Percentiles rank a stretch among this genome's conserved stretches.
These are phyloP conservation scores for Busseola fusca DNA, from an alignment of 2,888 invertebrate genomes.

Conservation along the genomic window DNA sequence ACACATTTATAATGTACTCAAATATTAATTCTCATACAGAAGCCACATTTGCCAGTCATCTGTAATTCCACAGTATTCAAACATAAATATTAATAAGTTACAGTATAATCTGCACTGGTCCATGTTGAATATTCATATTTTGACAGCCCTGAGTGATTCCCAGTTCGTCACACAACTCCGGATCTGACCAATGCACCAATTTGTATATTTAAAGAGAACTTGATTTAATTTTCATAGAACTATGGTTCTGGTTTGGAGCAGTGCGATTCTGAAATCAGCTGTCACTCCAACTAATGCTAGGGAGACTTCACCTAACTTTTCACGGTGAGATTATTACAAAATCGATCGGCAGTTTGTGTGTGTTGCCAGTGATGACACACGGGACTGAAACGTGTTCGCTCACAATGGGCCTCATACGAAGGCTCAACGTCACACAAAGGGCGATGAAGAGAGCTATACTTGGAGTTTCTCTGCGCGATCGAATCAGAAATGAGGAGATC, in stretches of 20 bases:
- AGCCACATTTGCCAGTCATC: slow-evolving; percentile 29
- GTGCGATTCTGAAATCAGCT: too few relatives aligned
- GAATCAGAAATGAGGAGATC: too few relatives aligned
- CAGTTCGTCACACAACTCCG: slow-evolving; percentile 14
- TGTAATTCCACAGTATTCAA: slow-evolving; percentile 49
- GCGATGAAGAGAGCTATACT: too few relatives aligned
- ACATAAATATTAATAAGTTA: slow-evolving; percentile 60
- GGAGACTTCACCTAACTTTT: too few relatives aligned
- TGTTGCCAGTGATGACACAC: too few relatives aligned
- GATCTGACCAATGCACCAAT: slow-evolving; percentile 16
- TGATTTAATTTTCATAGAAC: slow-evolving; percentile 9
- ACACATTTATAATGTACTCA: slow-evolving; percentile 8
- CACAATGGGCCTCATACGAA: too few relatives aligned
- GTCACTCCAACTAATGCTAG: too few relatives aligned
- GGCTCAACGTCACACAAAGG: too few relatives aligned
- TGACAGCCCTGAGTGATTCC: slow-evolving; percentile 36
- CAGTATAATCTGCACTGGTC: slow-evolving; percentile 32
- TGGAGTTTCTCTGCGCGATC: too few relatives aligned
- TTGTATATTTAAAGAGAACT: slow-evolving; percentile 9
- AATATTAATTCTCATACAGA: slow-evolving; percentile 23
- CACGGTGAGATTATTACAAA: too few relatives aligned
- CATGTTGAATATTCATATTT: slow-evolving; percentile 59
- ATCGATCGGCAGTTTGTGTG: too few relatives aligned
- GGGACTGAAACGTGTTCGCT: too few relatives aligned
- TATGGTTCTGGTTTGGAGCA: neutral